These are phyloP conservation scores for Gymnoscopelus microlampas DNA, from an alignment of 2,797 vertebrate species.

Conservation along the genomic window DNA sequence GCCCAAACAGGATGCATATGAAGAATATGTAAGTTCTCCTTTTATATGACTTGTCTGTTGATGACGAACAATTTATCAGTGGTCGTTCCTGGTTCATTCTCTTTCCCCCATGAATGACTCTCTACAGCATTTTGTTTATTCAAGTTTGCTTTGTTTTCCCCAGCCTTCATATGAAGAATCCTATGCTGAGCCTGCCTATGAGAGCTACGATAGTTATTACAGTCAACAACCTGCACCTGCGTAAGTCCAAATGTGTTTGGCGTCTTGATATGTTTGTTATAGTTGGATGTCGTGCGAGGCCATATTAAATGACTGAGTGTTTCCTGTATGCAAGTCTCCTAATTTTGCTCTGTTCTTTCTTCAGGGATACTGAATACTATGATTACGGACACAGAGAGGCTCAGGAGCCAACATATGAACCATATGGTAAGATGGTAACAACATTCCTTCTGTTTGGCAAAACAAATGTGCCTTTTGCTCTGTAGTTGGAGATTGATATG, in stretches of 20 bases:
- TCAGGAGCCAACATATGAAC: slow-evolving; percentile 89
- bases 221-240: slow-evolving; percentile 89
- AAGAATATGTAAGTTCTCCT: slow-evolving; percentile 89
- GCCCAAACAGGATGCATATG: slow-evolving; percentile 87
- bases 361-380: slow-evolving; percentile 97
- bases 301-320: too few species aligned
- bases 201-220: slow-evolving; percentile 94
- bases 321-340: too few species aligned
- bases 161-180: slow-evolving; percentile 75
- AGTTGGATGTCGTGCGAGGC: too few species aligned
- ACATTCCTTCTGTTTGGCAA: background rate
- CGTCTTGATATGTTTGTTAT: background rate
- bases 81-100: background rate
- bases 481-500: background rate
- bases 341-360: slow-evolving; percentile 18
- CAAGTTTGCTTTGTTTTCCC: background rate
- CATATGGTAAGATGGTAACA: slow-evolving; percentile 87
- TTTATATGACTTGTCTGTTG: background rate
- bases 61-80: background rate
- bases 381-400: slow-evolving; percentile 97
- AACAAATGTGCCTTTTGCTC: slow-evolving; percentile 22
- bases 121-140: background rate
- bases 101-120: too few species aligned
- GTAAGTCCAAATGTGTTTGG: slow-evolving; percentile 87
- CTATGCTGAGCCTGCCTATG: slow-evolving; percentile 83